These are phyloP conservation scores for Pogonocherus hispidulus DNA, from an alignment of 2,888 invertebrate species.

Conservation along the genomic window DNA sequence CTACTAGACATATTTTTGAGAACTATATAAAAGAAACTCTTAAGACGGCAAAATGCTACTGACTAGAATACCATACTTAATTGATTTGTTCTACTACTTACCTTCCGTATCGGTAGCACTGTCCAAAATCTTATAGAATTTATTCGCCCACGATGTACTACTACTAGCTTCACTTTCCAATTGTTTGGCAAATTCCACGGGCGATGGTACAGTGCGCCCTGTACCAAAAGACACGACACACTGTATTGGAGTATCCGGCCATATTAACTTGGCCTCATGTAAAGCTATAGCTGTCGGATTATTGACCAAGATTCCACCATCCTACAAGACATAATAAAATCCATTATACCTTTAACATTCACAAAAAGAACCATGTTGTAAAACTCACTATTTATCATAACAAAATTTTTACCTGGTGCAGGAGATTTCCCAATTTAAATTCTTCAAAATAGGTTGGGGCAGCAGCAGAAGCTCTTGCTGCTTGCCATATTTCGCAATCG, in stretches of 20 bases:
- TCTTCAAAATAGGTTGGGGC: constrained; percentile 93
- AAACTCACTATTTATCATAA: too few relatives aligned
- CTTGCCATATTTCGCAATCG: constrained; percentile 82
- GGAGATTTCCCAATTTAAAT: constrained; percentile 76
- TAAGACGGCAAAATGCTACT: too few relatives aligned
- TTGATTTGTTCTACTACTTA: too few relatives aligned
- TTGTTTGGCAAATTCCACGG: constrained; percentile 55
- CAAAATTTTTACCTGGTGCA: constrained; percentile 75
- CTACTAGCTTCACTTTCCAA: constrained; percentile 51
- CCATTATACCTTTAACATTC: not conserved
- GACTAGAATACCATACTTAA: too few relatives aligned
- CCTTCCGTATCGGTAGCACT: constrained; percentile 91
- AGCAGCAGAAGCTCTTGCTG: constrained; percentile 89
- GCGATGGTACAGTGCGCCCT: constrained; percentile 71
- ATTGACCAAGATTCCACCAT: constrained; percentile 87
- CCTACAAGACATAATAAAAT: constrained; percentile 67
- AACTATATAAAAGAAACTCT: too few relatives aligned
- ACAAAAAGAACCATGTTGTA: not conserved
- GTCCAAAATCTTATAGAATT: constrained; percentile 84
- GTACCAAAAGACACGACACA: constrained; percentile 90
- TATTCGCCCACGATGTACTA: constrained; percentile 78
- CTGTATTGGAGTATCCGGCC: constrained; percentile 80
- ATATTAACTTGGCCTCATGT: constrained; percentile 86
- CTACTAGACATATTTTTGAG: too few relatives aligned
- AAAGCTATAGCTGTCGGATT: constrained; percentile 90